phyloP scores from a whole-genome alignment of 2,888 invertebrate species.

The Lasioglossum leucozonium region DNA sequence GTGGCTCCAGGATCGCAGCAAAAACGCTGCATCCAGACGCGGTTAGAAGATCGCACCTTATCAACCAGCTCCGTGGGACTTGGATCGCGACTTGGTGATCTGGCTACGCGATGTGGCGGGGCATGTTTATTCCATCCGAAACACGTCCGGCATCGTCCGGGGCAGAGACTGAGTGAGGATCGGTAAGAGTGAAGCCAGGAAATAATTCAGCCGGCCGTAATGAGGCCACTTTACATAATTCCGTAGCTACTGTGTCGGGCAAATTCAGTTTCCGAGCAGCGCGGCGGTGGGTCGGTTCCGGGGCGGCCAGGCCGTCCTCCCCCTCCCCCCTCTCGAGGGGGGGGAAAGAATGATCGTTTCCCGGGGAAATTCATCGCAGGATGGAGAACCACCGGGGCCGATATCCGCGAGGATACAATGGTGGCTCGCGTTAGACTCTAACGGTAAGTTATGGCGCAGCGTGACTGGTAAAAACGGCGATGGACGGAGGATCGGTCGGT shows the following conservation, averaged over 20 bases:
- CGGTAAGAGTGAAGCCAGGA: constrained; percentile 24
- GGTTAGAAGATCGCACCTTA: too few species aligned
- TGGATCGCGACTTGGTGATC: too few species aligned
- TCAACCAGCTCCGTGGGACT: too few species aligned
- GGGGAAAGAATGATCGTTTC: constrained; percentile 31
- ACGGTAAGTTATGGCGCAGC: constrained; percentile 57
- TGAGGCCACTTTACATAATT: constrained; percentile 55
- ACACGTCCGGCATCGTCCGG: neutral
- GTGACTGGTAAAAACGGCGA: constrained; percentile 45
- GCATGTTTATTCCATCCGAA: constrained; percentile 23
- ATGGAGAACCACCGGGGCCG: constrained; percentile 14
- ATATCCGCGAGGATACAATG: constrained; percentile 41
- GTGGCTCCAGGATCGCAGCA: too few species aligned
- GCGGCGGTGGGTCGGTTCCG: neutral
- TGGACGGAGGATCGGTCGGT: neutral
- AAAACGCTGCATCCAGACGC: too few species aligned
- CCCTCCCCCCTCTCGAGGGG: neutral
- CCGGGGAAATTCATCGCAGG: constrained; percentile 36
- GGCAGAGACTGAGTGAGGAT: neutral
- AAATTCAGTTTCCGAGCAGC: constrained; percentile 5
- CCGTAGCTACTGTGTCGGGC: neutral
- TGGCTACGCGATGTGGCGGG: too few species aligned
- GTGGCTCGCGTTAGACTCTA: constrained; percentile 28
- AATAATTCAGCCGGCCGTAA: constrained; percentile 44
- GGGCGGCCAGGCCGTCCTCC: neutral